Evolutionary conservation across 2,113 vertebrate genomes (phyloP), one percentile per base, ranked within the genome.

Genomic region (Odobenus rosmarus): DNA sequence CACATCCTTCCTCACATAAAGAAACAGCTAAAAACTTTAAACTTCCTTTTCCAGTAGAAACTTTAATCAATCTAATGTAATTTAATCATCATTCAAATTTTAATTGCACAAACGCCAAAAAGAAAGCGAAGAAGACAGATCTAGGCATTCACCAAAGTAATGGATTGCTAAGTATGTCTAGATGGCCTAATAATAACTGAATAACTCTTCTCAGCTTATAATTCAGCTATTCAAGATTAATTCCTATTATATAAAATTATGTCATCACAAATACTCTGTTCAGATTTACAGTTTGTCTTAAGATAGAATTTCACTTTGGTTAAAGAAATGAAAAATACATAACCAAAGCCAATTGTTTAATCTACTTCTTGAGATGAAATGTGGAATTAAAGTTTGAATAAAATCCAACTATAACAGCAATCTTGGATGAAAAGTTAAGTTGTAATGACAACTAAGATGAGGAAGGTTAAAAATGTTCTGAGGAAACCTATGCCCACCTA

Each of bases 1-100:
- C 36, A 69, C 31, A 92, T 49, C n/a, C 57, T 94, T 93, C 14
- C 9, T 94, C 59, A n/a, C 59, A 39, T 62, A 79, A 92, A 15
- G 13, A 90, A 14, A 94, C 19, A 82, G 59, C 24, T 71, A 74
- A 69, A 59, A 61, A 31, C 18, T 64, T 57, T 53, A 59, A 93
- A 59, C 24, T 94, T 95, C 10, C n/a, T 86, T 92, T 94, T 90
- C 15, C 88, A 95, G 36, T 88, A 84, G 69, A 72, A 97, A 96
- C 4, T 67, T 59, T 23, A 92, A 14, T 90, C 28, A 26, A 15
- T 39, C 13, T 64, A 90, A 72, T 28, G 7, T 69, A 95, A 53
- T 74, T 96, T 84, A 92, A 82, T 93, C 39, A 89, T 69, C 28
- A 89, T 67, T 79, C 31, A 95, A 95, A 80, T 83, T 93, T 82